Percentiles rank a stretch among this genome's conserved stretches.
These are phyloP conservation scores for Ptychochromis oligacanthus DNA, from an alignment of 2,113 vertebrate genomes.

Conservation along the genomic window DNA sequence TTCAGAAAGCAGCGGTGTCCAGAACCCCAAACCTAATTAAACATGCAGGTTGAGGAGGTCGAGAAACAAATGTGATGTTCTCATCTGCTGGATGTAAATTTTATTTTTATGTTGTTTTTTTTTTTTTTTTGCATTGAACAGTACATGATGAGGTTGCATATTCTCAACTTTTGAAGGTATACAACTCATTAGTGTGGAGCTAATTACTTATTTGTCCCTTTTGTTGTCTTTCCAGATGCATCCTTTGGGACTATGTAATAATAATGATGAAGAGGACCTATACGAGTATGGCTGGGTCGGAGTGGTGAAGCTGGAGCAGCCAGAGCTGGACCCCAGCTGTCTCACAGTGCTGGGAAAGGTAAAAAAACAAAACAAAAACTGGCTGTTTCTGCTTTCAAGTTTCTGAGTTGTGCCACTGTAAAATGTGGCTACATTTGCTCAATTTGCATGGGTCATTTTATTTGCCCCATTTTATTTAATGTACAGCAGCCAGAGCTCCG, in stretches of 20 bases:
- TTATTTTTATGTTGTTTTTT: too few species aligned
- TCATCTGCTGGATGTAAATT: too few species aligned
- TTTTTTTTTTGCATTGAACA: too few species aligned
- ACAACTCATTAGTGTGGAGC: not conserved
- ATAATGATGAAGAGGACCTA: conserved; percentile 96
- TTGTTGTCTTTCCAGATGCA: conserved; percentile 87
- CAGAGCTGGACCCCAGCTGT: conserved; percentile 94
- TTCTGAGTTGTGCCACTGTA: rapidly evolving
- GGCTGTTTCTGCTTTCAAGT: not conserved
- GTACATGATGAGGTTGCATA: not conserved
- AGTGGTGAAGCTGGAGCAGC: conserved; percentile 98
- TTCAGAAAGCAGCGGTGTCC: not conserved
- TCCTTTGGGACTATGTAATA: conserved; percentile 96
- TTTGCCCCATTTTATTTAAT: not conserved
- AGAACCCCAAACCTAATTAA: not conserved
- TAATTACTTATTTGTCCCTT: not conserved
- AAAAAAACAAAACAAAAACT: too few species aligned
- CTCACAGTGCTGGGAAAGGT: conserved; percentile 98
- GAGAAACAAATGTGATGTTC: not conserved
- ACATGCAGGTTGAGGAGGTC: not conserved
- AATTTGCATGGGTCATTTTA: not conserved
- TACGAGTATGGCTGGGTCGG: conserved; percentile 99
- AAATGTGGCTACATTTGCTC: not conserved
- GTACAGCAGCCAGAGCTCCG: not conserved
- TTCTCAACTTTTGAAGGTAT: not conserved